Evolutionary conservation across 2,113 vertebrate genomes (phyloP), one percentile per base, ranked within the genome.

Genomic region (Pluvianellus socialis): DNA sequence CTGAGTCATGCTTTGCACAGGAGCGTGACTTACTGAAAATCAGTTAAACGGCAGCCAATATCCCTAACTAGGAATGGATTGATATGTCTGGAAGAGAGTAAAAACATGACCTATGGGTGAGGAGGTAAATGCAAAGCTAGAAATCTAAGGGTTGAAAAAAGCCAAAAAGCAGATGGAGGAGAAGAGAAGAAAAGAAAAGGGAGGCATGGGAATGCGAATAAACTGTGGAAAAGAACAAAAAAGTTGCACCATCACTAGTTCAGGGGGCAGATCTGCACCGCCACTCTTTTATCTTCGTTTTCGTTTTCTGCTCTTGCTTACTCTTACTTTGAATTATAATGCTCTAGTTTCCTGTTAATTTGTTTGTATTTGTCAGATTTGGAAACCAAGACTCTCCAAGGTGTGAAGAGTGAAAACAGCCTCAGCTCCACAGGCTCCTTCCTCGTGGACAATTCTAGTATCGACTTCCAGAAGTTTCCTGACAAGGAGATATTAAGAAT

Each of bases 401-500:
- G 99, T 16, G 67, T 98, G n/a, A 99, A 98, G 97, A 98, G 95
- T 86, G 99, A 99, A 93, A 98, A 98, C 71, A 97, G 91, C 49
- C 98, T 99, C 76, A 98, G 98, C 77, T 96, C 92, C 40, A 96
- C 98, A 20, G 99, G 99, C 14, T 98, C 98, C 56, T 98, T 99
- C 94, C 97, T 98, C 44, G 90, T 99, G 94, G 99, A 99, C 77
- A 99, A 99, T 98, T 99, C 99, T 94, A 99, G 98, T 70, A 85
- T 99, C 45, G 99, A 99, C 95, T 99, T 98, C 97, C 99, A 99
- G 98, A 99, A 99, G 94, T 98, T 99, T 93, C 94, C 99, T 28
- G 99, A 99, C 93, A 99, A 99, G 97, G 99, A 99, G 96, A 97
- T 99, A 82, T 90, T 99, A 91, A 98, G 98, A 96, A 99, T 99